Conservation (phyloP, 2,797 vertebrate species). For the Pangasius mekongensis region DNA sequence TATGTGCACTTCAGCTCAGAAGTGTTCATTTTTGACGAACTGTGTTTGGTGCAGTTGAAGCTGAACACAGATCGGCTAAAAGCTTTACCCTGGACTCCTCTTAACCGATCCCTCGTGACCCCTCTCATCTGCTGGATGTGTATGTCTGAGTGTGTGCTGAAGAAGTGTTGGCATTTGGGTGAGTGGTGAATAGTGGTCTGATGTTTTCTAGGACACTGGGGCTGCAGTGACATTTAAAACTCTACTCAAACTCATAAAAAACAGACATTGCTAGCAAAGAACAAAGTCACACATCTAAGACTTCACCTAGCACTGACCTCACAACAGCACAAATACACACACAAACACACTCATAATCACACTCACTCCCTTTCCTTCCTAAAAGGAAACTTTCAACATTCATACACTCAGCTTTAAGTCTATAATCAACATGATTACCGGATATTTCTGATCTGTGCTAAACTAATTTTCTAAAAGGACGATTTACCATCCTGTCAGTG, state of each 20-base stretch:
- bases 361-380: not conserved
- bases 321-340: constrained; percentile 23
- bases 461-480: not conserved
- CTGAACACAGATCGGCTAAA: constrained; percentile 37
- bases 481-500: not conserved
- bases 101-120: constrained; percentile 27
- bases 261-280: constrained; percentile 38
- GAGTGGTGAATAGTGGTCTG: constrained; percentile 41
- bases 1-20: constrained; percentile 37
- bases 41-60: not conserved
- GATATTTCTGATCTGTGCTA: constrained; percentile 18
- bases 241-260: constrained; percentile 47
- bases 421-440: constrained; percentile 30
- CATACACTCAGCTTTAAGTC: constrained; percentile 24
- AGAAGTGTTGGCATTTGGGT: constrained; percentile 40
- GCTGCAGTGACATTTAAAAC: constrained; percentile 47
- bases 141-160: constrained; percentile 16
- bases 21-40: constrained; percentile 6
- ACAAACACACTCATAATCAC: constrained; percentile 10
- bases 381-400: constrained; percentile 40
- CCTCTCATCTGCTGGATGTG: constrained; percentile 15
- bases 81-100: constrained; percentile 31
- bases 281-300: constrained; percentile 35
- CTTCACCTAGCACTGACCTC: constrained; percentile 41
- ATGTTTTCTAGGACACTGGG: constrained; percentile 48